Conservation (phyloP, 2,888 invertebrate species). For the Alloplasta piceator region DNA sequence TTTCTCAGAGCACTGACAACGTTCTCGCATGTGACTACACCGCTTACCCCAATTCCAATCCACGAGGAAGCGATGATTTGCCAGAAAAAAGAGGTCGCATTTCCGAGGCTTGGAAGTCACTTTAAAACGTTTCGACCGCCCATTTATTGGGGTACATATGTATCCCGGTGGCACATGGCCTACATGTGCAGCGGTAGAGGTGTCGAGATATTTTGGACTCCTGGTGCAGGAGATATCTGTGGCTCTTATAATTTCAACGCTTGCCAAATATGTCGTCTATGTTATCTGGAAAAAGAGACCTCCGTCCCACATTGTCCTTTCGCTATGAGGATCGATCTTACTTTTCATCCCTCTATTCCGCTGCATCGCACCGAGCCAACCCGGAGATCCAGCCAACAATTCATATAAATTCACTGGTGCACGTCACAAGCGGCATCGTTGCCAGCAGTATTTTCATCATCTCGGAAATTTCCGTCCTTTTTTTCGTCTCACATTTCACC, state of each 20-base stretch:
- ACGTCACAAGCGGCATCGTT: slow-evolving; percentile 20
- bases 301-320: slow-evolving; percentile 31
- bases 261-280: slow-evolving; percentile 59
- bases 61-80: background rate
- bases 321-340: slow-evolving; percentile 59
- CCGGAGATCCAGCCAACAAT: background rate
- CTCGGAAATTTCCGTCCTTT: background rate
- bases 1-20: background rate
- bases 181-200: slow-evolving; percentile 49
- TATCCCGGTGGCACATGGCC: slow-evolving; percentile 49
- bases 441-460: slow-evolving; percentile 42
- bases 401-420: slow-evolving; percentile 25
- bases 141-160: slow-evolving; percentile 38
- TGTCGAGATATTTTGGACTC: background rate
- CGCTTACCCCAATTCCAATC: slow-evolving; percentile 2
- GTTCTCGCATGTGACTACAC: background rate
- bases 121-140: slow-evolving; percentile 9
- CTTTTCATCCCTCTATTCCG: slow-evolving; percentile 46
- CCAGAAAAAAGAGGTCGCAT: slow-evolving; percentile 20
- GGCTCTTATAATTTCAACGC: slow-evolving; percentile 31
- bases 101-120: slow-evolving; percentile 37
- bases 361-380: slow-evolving; percentile 17
- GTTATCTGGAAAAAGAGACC: slow-evolving; percentile 47
- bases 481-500: background rate
- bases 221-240: background rate